These are phyloP conservation scores for Leptobrachium ailaonicum DNA, from an alignment of 2,113 vertebrate species.

Conservation along the genomic window DNA sequence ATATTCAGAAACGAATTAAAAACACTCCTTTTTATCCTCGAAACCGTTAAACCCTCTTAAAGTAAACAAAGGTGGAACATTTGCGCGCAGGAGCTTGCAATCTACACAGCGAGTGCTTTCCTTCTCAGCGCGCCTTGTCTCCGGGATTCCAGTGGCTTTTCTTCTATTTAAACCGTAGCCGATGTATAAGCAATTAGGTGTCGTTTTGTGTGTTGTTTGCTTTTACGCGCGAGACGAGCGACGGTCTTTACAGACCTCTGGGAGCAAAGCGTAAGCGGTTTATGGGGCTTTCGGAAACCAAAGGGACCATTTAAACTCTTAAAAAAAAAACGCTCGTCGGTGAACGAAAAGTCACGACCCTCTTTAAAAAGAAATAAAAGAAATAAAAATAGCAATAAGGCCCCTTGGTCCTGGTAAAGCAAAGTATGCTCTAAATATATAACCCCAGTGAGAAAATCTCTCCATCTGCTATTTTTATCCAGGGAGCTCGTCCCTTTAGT, in stretches of 20 bases:
- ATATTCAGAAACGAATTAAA: conserved; percentile 25
- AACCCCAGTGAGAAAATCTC: not conserved
- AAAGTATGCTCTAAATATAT: not conserved
- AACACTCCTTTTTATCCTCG: conserved; percentile 4
- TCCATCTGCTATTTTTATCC: not conserved
- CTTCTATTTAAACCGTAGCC: conserved; percentile 1
- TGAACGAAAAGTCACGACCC: conserved; percentile 8
- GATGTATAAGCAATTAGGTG: conserved; percentile 2
- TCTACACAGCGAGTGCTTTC: not conserved
- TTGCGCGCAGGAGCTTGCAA: not conserved
- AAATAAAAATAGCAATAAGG: too few species aligned
- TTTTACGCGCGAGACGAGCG: not conserved
- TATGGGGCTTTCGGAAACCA: not conserved
- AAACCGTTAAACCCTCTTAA: conserved; percentile 19
- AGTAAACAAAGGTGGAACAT: conserved; percentile 6
- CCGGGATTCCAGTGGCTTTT: not conserved
- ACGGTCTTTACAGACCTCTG: not conserved
- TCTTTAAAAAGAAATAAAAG: not conserved
- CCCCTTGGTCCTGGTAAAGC: not conserved
- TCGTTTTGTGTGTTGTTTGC: conserved; percentile 2
- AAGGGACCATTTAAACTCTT: not conserved
- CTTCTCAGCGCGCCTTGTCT: not conserved
- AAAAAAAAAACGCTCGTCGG: conserved; percentile 1
- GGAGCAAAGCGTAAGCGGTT: not conserved
- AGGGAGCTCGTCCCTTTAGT: too few species aligned